These are phyloP conservation scores for Sicus ferrugineus DNA, from an alignment of 2,888 invertebrate genomes.

Conservation along the genomic window DNA sequence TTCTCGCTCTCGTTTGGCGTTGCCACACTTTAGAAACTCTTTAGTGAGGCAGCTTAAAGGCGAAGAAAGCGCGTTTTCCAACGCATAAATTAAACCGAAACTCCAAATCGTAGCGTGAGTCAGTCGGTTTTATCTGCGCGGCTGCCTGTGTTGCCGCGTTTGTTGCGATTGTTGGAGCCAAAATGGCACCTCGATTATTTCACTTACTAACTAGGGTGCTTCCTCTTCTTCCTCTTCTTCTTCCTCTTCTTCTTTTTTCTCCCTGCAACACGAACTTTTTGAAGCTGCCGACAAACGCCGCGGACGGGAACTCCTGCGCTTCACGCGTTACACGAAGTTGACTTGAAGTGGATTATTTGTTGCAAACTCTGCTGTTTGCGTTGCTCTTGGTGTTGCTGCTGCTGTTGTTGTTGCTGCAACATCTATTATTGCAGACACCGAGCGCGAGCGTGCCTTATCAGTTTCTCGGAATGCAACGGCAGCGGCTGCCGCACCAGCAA, in stretches of 20 bases:
- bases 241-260: background rate
- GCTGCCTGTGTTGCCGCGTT: background rate
- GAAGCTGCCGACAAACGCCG: conserved; percentile 18
- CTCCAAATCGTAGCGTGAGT: conserved; percentile 22
- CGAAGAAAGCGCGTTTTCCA: conserved; percentile 10
- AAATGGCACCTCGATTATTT: background rate
- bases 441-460: conserved; percentile 34
- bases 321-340: conserved; percentile 3
- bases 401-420: conserved; percentile 7
- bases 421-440: conserved; percentile 9
- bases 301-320: background rate
- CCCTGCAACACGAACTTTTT: conserved; percentile 7
- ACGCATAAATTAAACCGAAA: conserved; percentile 28
- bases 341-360: conserved; percentile 9
- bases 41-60: background rate
- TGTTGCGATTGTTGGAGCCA: conserved; percentile 13
- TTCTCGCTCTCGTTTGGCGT: too few relatives aligned
- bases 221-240: background rate
- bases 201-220: background rate
- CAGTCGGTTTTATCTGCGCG: conserved; percentile 1
- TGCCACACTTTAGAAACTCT: background rate
- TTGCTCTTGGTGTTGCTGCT: background rate
- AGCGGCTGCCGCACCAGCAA: background rate
- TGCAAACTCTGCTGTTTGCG: background rate
- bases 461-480: conserved; percentile 25